These are phyloP conservation scores for Pterobdella sp. DNA, from an alignment of 2,888 invertebrate genomes.

Conservation along the genomic window DNA sequence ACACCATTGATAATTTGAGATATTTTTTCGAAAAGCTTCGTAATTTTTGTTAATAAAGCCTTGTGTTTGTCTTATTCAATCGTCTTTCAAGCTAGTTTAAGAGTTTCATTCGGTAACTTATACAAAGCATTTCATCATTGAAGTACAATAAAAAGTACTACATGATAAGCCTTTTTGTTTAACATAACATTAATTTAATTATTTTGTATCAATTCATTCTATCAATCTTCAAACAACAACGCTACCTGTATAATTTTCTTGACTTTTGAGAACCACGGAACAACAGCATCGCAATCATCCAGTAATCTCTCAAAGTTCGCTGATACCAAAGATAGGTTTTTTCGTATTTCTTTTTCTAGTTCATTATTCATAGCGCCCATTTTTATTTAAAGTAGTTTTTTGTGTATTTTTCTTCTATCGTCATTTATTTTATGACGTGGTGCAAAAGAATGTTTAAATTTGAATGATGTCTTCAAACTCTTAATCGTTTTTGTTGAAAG, in stretches of 20 bases:
- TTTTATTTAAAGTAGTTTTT: too few relatives aligned
- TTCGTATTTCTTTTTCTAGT: conserved; percentile 3
- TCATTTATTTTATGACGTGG: too few relatives aligned
- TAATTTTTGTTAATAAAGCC: too few relatives aligned
- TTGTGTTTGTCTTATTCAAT: too few relatives aligned
- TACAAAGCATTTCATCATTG: background rate
- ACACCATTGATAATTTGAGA: too few relatives aligned
- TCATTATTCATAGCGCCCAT: background rate
- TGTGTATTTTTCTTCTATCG: too few relatives aligned
- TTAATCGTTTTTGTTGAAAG: too few relatives aligned
- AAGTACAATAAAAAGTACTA: background rate
- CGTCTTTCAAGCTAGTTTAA: too few relatives aligned
- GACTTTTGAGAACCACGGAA: conserved; percentile 18
- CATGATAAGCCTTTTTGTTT: background rate
- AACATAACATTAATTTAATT: background rate
- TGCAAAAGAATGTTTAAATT: too few relatives aligned
- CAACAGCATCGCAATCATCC: conserved; percentile 12
- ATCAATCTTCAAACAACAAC: background rate
- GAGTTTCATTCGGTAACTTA: too few relatives aligned
- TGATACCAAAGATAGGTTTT: conserved; percentile 5
- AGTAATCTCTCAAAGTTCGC: conserved; percentile 10
- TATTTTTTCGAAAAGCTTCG: too few relatives aligned
- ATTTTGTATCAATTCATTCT: background rate
- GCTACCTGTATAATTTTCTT: conserved; percentile 16
- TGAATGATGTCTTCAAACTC: too few relatives aligned